These are phyloP conservation scores for Emydoidea blandingii DNA, from an alignment of 2,797 vertebrate species.

Conservation along the genomic window DNA sequence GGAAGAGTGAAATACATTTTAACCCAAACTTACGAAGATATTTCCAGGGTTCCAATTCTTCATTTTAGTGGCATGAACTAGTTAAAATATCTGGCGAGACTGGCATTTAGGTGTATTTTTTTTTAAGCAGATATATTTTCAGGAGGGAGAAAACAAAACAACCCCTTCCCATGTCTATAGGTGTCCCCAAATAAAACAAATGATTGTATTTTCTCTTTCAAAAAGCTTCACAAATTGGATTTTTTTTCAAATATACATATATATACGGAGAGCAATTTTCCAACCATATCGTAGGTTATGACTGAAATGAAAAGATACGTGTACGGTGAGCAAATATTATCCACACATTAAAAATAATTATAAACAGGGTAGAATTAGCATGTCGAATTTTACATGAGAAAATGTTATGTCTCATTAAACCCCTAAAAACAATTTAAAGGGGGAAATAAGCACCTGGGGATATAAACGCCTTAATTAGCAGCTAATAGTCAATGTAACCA, in stretches of 20 bases:
- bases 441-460: neutral
- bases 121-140: neutral
- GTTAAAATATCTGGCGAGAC: neutral
- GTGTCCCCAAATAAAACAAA: neutral
- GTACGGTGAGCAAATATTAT: neutral
- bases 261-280: neutral
- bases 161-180: neutral
- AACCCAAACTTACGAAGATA: neutral
- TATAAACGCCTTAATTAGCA: constrained; percentile 37
- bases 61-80: neutral
- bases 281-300: neutral
- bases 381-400: neutral
- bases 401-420: neutral
- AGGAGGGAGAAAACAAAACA: neutral
- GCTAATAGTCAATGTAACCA: neutral
- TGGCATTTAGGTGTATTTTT: neutral
- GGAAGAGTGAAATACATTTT: neutral
- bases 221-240: neutral
- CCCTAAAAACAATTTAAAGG: neutral
- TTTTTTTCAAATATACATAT: fast-evolving
- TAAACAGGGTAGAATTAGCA: neutral
- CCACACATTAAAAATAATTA: neutral
- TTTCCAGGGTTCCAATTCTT: neutral
- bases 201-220: neutral
- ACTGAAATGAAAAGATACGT: fast-evolving